phyloP scores from a whole-genome alignment of 2,888 invertebrate genomes.

The Acrobasis consociella region DNA sequence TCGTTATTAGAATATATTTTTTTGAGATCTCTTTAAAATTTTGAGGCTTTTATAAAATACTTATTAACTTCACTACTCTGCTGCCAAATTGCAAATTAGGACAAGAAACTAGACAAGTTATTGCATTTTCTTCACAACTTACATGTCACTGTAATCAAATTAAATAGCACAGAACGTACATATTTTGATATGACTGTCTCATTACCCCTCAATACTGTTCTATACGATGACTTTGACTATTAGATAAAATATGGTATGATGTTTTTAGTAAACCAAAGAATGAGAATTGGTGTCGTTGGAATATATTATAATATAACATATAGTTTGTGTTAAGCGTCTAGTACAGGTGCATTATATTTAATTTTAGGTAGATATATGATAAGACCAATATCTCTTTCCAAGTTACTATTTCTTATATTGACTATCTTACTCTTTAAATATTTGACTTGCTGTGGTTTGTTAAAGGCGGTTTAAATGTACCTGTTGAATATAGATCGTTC shows the following conservation, averaged over 20 bases:
- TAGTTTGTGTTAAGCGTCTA: conserved; percentile 17
- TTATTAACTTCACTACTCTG: conserved; percentile 21
- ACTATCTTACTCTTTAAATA: background rate
- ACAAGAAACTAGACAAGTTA: background rate
- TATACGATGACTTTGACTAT: background rate
- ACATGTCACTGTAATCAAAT: too few species aligned
- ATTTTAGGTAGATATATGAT: conserved; percentile 1
- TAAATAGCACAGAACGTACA: too few species aligned
- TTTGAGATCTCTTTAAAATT: conserved; percentile 23
- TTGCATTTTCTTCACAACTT: background rate
- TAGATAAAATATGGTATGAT: conserved; percentile 30
- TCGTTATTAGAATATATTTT: background rate
- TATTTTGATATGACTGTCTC: too few species aligned
- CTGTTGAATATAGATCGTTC: too few species aligned
- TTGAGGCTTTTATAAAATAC: conserved; percentile 24
- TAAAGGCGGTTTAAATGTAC: too few species aligned
- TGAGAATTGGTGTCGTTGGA: conserved; percentile 46
- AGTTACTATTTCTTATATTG: background rate
- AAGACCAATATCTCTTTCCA: conserved; percentile 4
- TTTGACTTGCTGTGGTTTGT: background rate
- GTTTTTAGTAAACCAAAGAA: conserved; percentile 62
- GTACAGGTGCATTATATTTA: conserved; percentile 16
- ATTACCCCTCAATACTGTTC: too few species aligned
- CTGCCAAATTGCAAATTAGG: conserved; percentile 29
- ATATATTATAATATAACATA: conserved; percentile 23